Evolutionary conservation across 1,140 invertebrate genomes (phyloP).

Genomic region (Drosophila lacteicornis): DNA sequence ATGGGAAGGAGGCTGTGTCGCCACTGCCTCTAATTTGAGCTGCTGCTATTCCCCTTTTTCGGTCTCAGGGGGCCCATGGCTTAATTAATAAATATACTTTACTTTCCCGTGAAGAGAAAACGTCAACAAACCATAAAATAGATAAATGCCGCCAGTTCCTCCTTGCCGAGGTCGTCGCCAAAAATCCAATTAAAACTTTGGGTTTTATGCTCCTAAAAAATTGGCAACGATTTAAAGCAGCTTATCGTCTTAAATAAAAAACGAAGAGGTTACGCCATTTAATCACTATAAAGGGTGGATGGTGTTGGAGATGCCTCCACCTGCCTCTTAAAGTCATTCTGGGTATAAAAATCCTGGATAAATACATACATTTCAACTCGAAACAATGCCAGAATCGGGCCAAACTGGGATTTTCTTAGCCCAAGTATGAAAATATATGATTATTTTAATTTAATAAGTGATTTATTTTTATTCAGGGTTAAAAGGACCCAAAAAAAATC

Average conservation of each 20-base stretch:
- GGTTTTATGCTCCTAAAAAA: neutral
- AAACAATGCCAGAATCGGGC: too few relatives aligned
- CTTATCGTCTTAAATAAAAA: conserved; percentile 15
- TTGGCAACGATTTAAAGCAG: conserved; percentile 18
- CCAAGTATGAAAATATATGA: too few relatives aligned
- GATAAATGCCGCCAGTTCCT: conserved; percentile 59
- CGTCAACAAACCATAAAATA: conserved; percentile 43
- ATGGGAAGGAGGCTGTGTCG: conserved; percentile 35
- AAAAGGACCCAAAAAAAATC: too few relatives aligned
- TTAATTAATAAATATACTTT: conserved; percentile 74
- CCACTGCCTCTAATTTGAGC: conserved; percentile 38
- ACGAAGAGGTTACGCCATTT: conserved; percentile 2
- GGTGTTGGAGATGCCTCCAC: too few relatives aligned
- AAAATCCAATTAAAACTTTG: conserved; percentile 41
- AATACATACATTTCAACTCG: too few relatives aligned
- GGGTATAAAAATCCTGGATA: too few relatives aligned
- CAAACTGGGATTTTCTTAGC: too few relatives aligned
- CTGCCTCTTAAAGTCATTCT: too few relatives aligned
- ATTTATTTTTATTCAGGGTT: too few relatives aligned
- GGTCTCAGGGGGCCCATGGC: conserved; percentile 11
- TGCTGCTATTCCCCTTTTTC: neutral
- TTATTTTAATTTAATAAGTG: too few relatives aligned
- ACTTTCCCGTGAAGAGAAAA: conserved; percentile 25
- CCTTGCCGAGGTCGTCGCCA: conserved; percentile 13
- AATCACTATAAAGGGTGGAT: neutral